Evolutionary conservation across 2,113 vertebrate species (phyloP), one percentile per base, ranked within the genome.

Genomic region (Engystomops pustulosus): DNA sequence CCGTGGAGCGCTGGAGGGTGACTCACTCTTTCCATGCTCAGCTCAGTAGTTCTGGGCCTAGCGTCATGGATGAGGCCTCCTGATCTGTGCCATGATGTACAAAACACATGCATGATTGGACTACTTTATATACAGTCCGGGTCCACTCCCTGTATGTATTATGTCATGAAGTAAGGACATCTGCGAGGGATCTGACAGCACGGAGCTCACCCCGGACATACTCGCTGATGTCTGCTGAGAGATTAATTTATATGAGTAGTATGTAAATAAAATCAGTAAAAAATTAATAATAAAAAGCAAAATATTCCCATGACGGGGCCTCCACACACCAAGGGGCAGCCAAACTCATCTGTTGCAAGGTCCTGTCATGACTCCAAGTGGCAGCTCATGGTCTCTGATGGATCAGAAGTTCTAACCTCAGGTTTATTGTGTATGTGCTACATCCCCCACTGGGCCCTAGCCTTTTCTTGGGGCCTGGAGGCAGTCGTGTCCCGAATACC

Each of bases 21-120:
- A 76, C 72, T 76, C 72, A 76, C 10, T 76, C 6, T 76, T 76
- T 76, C 72, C 72, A 20, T 53, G 18, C 72, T 53, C 27, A 20
- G 14, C 51, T 51, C 49, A 20, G 4, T 18, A 53, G 27, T 27
- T 51, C 47, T 12, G 47, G 10, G 18, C 45, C 36, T 4, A 3
- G 20, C 10, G n/a, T n/a, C 38, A 53, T 34, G 72, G 27, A 76
- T 32, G 72, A 51, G 27, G 72, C 72, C 45, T 53, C 47, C 72
- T 34, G 34, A 53, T 32, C 53, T 27, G 44, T 32, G 47, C 47
- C 72, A 76, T 53, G 47, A 76, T 53, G 47, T 15, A 53, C 47
- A 76, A 76, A 76, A 53, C 72, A 76, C 44, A 75, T 75, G 71
- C 32, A 75, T 32, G 71, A 30, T 49, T 51, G 44, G 45, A 27